Evolutionary conservation across 1,140 invertebrate species (phyloP).

Genomic region (Sycophaga agraensis): DNA sequence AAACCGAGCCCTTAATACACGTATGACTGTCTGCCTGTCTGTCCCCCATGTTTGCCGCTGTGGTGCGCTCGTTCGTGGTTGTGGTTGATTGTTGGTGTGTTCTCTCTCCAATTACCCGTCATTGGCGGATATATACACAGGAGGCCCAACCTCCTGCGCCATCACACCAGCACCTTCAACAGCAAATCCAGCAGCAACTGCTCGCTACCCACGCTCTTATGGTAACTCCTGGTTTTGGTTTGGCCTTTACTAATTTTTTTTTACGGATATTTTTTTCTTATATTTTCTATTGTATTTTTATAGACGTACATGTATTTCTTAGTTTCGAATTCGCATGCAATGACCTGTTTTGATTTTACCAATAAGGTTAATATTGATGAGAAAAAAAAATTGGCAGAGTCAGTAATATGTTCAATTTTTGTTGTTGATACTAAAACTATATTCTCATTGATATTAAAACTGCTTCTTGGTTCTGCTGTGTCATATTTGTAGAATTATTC

Average conservation of each 20-base stretch:
- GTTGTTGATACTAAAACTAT: no score
- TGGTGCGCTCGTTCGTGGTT: slow-evolving; percentile 55
- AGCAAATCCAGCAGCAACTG: slow-evolving; percentile 61
- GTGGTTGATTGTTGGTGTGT: slow-evolving; percentile 61
- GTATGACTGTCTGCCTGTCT: slow-evolving; percentile 60
- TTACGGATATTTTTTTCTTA: slow-evolving; percentile 26
- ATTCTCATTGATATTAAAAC: no score
- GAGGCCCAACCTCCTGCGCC: slow-evolving; percentile 58
- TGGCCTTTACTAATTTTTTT: slow-evolving; percentile 58
- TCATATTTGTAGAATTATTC: no score
- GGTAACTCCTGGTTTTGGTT: slow-evolving; percentile 61
- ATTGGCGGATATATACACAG: slow-evolving; percentile 54
- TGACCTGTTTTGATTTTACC: background rate
- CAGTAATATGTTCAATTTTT: no score
- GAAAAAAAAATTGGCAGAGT: no score
- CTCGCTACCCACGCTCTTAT: slow-evolving; percentile 61
- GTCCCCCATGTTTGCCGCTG: slow-evolving; percentile 60
- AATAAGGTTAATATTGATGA: no score
- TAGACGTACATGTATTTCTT: slow-evolving; percentile 3
- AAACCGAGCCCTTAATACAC: slow-evolving; percentile 54
- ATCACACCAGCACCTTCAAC: slow-evolving; percentile 59
- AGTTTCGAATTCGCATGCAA: background rate
- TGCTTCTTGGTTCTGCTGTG: no score
- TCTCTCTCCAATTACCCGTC: slow-evolving; percentile 53
- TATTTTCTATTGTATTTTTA: slow-evolving; percentile 13